These are phyloP conservation scores for Patagioenas fasciata DNA, from an alignment of 2,113 vertebrate genomes.

Conservation along the genomic window DNA sequence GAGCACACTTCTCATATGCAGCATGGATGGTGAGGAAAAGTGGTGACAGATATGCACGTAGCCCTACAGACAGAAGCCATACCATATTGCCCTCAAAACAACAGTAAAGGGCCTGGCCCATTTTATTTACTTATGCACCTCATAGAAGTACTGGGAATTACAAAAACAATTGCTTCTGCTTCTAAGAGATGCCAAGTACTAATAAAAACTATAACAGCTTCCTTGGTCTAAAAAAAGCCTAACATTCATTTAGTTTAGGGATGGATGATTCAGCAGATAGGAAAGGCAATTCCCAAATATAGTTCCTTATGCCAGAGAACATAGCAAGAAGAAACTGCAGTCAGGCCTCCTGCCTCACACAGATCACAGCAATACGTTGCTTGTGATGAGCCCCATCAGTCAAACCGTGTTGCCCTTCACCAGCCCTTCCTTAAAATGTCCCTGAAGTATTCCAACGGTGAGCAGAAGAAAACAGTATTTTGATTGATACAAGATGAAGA, in stretches of 20 bases:
- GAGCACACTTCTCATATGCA: not conserved
- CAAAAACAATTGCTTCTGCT: not conserved
- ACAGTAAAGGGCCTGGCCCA: not conserved
- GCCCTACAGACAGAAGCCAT: not conserved
- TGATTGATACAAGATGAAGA: not conserved
- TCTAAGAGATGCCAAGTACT: not conserved
- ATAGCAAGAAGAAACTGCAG: not conserved
- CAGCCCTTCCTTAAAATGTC: not conserved
- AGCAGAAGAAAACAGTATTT: not conserved
- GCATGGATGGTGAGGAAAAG: not conserved
- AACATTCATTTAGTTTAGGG: conserved; percentile 17
- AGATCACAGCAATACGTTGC: not conserved
- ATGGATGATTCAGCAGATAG: conserved; percentile 56
- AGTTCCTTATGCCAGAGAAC: not conserved
- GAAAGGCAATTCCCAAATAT: conserved; percentile 37
- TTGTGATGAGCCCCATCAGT: not conserved
- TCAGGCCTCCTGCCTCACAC: not conserved
- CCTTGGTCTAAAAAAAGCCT: conserved; percentile 18
- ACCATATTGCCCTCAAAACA: not conserved
- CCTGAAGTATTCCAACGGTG: not conserved
- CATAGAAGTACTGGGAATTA: not conserved
- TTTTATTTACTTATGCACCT: not conserved
- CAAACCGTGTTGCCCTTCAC: not conserved
- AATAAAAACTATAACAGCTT: not conserved
- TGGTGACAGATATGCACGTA: accelerated